Evolutionary conservation across 2,888 invertebrate genomes (phyloP).

Genomic region (Caenorhabditis imperialis): DNA sequence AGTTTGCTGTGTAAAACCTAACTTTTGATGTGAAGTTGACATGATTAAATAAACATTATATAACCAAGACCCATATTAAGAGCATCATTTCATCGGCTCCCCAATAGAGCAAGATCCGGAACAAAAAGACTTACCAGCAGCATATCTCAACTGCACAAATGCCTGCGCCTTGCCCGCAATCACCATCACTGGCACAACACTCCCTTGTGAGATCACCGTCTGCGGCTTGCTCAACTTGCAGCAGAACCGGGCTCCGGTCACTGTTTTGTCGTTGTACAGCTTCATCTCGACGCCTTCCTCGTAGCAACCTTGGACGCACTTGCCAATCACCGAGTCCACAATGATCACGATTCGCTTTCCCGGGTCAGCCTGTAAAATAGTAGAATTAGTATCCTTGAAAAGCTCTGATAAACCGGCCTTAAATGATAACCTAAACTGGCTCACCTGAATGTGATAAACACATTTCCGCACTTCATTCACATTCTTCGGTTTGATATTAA

Average conservation of each 20-base stretch:
- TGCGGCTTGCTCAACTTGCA: conserved; percentile 47
- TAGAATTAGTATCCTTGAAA: not conserved
- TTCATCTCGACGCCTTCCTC: conserved; percentile 54
- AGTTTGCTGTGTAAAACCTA: no score
- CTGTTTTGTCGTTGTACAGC: conserved; percentile 45
- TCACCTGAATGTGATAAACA: conserved; percentile 56
- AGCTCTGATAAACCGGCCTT: no score
- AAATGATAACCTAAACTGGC: no score
- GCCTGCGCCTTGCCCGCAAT: conserved; percentile 48
- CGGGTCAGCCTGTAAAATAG: conserved; percentile 30
- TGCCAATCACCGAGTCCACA: conserved; percentile 56
- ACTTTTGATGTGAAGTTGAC: no score
- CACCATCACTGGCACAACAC: conserved; percentile 28
- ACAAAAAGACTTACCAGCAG: conserved; percentile 13
- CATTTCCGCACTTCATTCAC: conserved; percentile 42
- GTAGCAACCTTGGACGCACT: conserved; percentile 57
- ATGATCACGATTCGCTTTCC: conserved; percentile 47
- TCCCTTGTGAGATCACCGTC: conserved; percentile 35
- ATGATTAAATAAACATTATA: no score
- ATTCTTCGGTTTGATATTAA: conserved; percentile 45
- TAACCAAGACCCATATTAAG: no score
- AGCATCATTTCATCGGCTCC: no score
- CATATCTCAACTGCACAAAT: conserved; percentile 53
- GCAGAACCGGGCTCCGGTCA: conserved; percentile 53
- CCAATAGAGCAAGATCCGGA: no score